A percentile compares a stretch with the other conserved stretches of the same genome.
phyloP scores from a whole-genome alignment of 2,888 invertebrate genomes.

The Pyralis farinalis region DNA sequence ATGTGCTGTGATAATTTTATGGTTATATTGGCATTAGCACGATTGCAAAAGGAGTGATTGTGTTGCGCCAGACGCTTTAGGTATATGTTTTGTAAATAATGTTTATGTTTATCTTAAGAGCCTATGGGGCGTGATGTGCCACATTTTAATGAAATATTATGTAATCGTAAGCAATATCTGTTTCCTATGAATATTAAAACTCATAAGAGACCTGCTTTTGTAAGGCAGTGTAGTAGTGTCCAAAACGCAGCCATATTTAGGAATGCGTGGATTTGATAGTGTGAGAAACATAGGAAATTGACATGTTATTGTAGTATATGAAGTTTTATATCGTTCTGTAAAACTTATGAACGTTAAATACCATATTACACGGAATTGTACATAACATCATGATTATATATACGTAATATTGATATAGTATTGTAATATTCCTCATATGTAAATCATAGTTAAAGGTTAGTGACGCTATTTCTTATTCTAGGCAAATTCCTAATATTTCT shows the following conservation, averaged over 20 bases:
- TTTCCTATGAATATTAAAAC: no score
- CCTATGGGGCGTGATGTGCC: conserved; percentile 23
- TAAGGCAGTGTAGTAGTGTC: no score
- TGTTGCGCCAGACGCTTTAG: conserved; percentile 48
- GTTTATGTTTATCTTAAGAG: conserved; percentile 26
- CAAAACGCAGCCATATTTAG: no score
- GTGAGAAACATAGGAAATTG: no score
- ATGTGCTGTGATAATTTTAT: conserved; percentile 75
- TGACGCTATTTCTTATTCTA: conserved; percentile 27
- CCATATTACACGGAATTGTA: no score
- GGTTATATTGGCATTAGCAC: conserved; percentile 52
- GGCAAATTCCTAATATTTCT: conserved; percentile 6
- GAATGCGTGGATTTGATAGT: no score
- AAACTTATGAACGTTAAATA: no score
- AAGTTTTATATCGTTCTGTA: no score
- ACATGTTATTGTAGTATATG: no score
- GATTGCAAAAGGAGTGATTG: conserved; percentile 35
- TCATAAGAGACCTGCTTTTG: no score
- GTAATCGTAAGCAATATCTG: no score
- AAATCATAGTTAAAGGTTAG: conserved; percentile 59
- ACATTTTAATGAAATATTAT: conserved; percentile 11
- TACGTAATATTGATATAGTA: background rate
- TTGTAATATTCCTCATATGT: no score
- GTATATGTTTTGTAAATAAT: conserved; percentile 52
- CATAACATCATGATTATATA: background rate